phyloP scores from a whole-genome alignment of 2,797 vertebrate species.

The Macroramphosus scolopax region DNA sequence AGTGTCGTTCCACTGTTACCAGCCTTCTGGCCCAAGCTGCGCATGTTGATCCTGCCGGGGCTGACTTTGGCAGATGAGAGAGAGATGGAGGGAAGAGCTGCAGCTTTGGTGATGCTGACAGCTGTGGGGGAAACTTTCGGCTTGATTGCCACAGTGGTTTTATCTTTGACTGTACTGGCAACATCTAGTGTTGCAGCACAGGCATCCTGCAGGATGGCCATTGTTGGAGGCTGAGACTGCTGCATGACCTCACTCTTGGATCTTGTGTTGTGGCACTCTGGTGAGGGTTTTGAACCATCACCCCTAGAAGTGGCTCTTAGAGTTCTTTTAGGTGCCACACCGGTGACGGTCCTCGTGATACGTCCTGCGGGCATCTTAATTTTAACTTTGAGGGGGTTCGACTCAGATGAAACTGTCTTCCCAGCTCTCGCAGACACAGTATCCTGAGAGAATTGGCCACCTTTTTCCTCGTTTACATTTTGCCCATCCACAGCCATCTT shows the following conservation, averaged over 20 bases:
- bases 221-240: conserved; percentile 49
- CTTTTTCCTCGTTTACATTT: conserved; percentile 18
- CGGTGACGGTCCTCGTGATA: conserved; percentile 84
- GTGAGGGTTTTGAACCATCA: conserved; percentile 55
- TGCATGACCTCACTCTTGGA: conserved; percentile 56
- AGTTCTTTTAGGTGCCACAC: conserved; percentile 69
- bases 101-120: conserved; percentile 80
- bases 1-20: conserved; percentile 77
- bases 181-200: too few species aligned
- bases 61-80: conserved; percentile 57
- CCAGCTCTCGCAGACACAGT: conserved; percentile 23
- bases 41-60: conserved; percentile 45
- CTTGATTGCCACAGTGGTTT: conserved; percentile 60
- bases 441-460: background rate
- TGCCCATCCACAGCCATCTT: conserved; percentile 34
- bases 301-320: conserved; percentile 45
- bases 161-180: conserved; percentile 82
- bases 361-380: conserved; percentile 87
- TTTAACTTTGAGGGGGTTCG: conserved; percentile 87
- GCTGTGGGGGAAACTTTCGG: conserved; percentile 81
- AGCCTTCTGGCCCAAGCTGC: conserved; percentile 77
- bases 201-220: conserved; percentile 77
- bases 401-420: conserved; percentile 65
- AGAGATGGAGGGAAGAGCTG: conserved; percentile 80
- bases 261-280: conserved; percentile 51